Conservation (phyloP, 1,140 invertebrate species). For the Pollicipes pollicipes region DNA sequence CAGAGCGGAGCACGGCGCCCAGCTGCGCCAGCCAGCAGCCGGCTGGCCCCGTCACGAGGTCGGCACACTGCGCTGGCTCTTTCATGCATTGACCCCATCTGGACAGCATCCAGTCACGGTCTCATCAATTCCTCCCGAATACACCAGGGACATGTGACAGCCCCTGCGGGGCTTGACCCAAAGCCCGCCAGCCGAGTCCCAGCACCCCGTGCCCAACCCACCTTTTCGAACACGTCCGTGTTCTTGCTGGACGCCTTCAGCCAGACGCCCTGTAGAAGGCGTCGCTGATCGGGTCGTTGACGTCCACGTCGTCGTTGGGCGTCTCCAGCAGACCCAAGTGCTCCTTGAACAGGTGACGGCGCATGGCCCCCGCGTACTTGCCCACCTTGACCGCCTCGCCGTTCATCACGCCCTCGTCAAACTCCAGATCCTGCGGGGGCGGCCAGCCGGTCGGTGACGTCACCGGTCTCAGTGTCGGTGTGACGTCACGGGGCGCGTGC, state of each 20-base stretch:
- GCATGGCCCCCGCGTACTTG: constrained; percentile 59
- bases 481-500: too few relatives aligned
- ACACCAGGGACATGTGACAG: too few relatives aligned
- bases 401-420: constrained; percentile 60
- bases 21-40: too few relatives aligned
- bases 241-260: constrained; percentile 52
- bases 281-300: constrained; percentile 54
- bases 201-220: constrained; percentile 27
- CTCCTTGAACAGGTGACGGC: constrained; percentile 73
- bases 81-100: too few relatives aligned
- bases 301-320: constrained; percentile 28
- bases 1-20: too few relatives aligned
- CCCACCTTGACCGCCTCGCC: constrained; percentile 58
- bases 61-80: too few relatives aligned
- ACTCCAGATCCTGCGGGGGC: constrained; percentile 50
- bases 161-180: too few relatives aligned
- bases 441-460: background rate
- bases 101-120: too few relatives aligned
- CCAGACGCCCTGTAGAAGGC: constrained; percentile 68
- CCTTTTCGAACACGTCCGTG: constrained; percentile 72
- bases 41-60: too few relatives aligned
- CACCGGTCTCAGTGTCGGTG: background rate
- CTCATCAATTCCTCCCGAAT: too few relatives aligned
- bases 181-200: too few relatives aligned
- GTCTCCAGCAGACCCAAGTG: constrained; percentile 48